phyloP scores from a whole-genome alignment of 1,140 invertebrate genomes.

The Heterodera schachtii region DNA sequence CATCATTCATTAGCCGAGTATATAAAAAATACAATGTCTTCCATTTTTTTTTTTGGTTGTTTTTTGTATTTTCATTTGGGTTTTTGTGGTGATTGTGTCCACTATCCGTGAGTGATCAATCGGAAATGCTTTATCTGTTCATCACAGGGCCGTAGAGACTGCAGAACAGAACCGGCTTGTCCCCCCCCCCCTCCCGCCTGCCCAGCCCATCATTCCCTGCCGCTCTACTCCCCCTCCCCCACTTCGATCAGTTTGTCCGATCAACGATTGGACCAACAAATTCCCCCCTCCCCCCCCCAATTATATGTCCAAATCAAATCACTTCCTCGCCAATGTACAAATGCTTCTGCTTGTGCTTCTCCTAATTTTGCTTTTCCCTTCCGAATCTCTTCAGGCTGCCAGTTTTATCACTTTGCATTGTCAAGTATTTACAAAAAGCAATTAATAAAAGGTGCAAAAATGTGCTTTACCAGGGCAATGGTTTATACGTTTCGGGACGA shows the following conservation, averaged over 20 bases:
- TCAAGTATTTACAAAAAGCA: not conserved
- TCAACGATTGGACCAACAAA: not conserved
- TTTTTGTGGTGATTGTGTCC: no score
- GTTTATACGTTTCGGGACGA: not conserved
- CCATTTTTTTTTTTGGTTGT: no score
- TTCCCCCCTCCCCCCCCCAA: not conserved
- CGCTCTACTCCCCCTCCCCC: no score
- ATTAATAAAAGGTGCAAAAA: no score
- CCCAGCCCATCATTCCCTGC: no score
- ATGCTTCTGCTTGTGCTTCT: not conserved
- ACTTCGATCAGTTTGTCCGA: not conserved
- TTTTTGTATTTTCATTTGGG: no score
- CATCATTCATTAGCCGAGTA: no score
- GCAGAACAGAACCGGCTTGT: not conserved
- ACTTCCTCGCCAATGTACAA: not conserved
- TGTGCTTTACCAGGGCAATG: not conserved
- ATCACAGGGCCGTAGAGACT: no score
- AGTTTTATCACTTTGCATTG: constrained; percentile 1
- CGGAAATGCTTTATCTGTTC: not conserved
- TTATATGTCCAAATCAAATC: not conserved
- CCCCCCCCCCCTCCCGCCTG: no score
- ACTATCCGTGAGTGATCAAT: not conserved
- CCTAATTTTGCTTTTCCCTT: not conserved
- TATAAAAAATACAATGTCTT: no score
- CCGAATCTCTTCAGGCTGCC: not conserved